Evolutionary conservation across 2,113 vertebrate species (phyloP), one percentile per base, ranked within the genome.

Genomic region (Tretioscincus oriximinensis): DNA sequence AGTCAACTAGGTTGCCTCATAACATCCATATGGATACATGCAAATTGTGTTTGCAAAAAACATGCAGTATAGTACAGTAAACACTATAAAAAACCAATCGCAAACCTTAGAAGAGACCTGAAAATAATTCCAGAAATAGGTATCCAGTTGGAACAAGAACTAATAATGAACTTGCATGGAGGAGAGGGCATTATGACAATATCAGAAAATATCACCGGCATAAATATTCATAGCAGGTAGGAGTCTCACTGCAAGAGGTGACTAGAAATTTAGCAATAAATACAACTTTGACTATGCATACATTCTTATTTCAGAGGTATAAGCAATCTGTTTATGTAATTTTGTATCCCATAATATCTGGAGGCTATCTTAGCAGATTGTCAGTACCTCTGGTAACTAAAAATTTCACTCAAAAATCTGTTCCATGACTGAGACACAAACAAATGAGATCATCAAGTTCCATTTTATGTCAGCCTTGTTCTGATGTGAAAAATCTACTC

Each of bases 11-110:
- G 41, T 29, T 74, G 16, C 81, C 77, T 47, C 6, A 28, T 70
- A 77, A 85, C 79, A 81, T 89, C 68, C 82, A 91, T 87, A 92
- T 77, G 85, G 73, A 89, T 81, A 82, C 82, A 73, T 82, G 75
- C 63, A 85, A 93, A 90, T 67, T 81, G 4, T 82, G 45, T 84
- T 86, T n/a, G 26, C 18, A 45, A 77, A 41, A 67, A 51, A 84
- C 86, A 85, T 80, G 85, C 77, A 92, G 45, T 76, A 63, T 72
- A 41, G 63, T 31, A 76, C 69, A 81, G 81, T 86, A 89, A 92
- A 84, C 45, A 91, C 54, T 68, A 88, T 92, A 86, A 92, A 71
- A 77, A 6, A 82, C 22, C 47, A 75, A 28, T 90, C 78, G 21
- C 82, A 90, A 87, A 90, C 76, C 8, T 83, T 77, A 85, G 31